Conservation (phyloP, 1,140 invertebrate species). For the Listronotus oregonensis region DNA sequence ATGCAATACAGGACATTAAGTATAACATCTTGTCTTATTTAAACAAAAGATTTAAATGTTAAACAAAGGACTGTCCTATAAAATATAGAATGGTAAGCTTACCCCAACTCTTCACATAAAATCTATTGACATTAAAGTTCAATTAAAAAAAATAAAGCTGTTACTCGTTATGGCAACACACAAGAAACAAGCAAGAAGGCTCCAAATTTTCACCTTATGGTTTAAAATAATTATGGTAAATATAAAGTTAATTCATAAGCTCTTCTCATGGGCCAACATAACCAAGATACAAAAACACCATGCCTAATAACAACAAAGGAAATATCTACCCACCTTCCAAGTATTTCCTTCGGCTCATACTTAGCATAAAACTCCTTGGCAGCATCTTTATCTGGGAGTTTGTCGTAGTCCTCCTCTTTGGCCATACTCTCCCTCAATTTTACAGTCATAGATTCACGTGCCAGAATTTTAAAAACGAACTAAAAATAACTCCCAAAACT, state of each 20-base stretch:
- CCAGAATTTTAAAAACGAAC: constrained; percentile 14
- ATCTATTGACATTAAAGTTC: no score
- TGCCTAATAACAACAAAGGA: constrained; percentile 17
- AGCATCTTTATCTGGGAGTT: constrained; percentile 85
- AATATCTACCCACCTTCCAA: constrained; percentile 78
- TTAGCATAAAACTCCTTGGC: constrained; percentile 96
- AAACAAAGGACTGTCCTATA: no score
- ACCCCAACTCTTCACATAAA: no score
- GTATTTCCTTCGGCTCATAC: constrained; percentile 97
- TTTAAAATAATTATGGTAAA: not conserved
- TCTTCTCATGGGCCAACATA: no score
- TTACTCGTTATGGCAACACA: no score
- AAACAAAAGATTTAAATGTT: no score
- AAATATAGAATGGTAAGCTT: no score
- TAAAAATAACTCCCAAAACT: constrained; percentile 32
- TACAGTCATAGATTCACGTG: constrained; percentile 19
- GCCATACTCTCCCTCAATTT: constrained; percentile 62
- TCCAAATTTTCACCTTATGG: no score
- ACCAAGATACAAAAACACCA: constrained; percentile 19
- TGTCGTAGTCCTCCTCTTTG: constrained; percentile 79
- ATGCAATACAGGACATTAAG: no score
- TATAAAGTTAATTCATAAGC: not conserved
- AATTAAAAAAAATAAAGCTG: no score
- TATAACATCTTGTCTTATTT: no score
- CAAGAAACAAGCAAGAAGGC: no score